Conservation (phyloP, 2,888 invertebrate genomes). For the Muscina levida region DNA sequence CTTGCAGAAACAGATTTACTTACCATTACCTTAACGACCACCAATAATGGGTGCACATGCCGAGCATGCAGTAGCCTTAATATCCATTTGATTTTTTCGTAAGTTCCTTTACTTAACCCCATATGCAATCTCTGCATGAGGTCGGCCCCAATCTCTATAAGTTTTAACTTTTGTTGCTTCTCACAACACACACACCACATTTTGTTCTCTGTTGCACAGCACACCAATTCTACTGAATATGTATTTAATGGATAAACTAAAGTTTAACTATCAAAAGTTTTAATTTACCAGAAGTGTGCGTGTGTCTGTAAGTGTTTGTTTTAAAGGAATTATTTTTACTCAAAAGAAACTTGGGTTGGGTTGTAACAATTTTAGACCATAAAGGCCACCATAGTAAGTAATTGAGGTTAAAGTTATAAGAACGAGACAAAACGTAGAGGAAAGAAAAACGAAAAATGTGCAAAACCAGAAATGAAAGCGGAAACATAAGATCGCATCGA, state of each 20-base stretch:
- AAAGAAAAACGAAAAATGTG: neutral
- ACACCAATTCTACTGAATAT: slow-evolving; percentile 54
- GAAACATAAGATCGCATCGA: slow-evolving; percentile 34
- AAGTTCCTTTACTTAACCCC: slow-evolving; percentile 4
- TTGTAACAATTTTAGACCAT: slow-evolving; percentile 27
- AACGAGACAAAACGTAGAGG: neutral
- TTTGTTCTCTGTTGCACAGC: slow-evolving; percentile 38
- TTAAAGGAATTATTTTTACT: neutral
- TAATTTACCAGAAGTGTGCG: slow-evolving; percentile 56
- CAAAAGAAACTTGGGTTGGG: neutral
- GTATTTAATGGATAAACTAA: slow-evolving; percentile 61
- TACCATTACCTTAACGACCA: neutral
- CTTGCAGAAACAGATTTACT: slow-evolving; percentile 2
- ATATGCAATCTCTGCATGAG: slow-evolving; percentile 7
- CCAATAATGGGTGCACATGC: neutral
- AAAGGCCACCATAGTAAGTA: slow-evolving; percentile 54
- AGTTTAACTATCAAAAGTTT: slow-evolving; percentile 55
- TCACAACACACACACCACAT: neutral
- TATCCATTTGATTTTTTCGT: slow-evolving; percentile 30
- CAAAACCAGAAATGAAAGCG: neutral
- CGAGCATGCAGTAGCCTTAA: neutral
- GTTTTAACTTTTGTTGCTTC: neutral
- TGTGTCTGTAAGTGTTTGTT: slow-evolving; percentile 20
- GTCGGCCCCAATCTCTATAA: neutral
- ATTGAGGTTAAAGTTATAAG: slow-evolving; percentile 60